Conservation (phyloP, 2,113 vertebrate genomes). For the Pseudorasbora parva region DNA sequence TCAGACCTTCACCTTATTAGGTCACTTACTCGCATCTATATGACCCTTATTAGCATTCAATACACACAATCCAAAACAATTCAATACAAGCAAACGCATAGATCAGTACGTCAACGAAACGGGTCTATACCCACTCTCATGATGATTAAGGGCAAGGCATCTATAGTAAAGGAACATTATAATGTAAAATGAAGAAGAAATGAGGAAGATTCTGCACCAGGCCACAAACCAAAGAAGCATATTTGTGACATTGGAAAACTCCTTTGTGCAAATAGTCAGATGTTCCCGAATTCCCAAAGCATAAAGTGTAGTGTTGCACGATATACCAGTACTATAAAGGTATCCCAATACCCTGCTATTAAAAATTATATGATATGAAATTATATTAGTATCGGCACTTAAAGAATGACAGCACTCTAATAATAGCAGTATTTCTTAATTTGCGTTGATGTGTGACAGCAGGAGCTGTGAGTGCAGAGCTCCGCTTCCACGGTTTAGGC, state of each 20-base stretch:
- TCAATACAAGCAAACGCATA: neutral
- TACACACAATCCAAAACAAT: conserved; percentile 31
- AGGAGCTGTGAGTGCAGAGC: too few species aligned
- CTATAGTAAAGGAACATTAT: neutral
- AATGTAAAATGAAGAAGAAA: neutral
- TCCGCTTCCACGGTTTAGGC: too few species aligned
- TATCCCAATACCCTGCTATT: too few species aligned
- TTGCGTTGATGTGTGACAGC: too few species aligned
- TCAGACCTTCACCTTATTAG: neutral
- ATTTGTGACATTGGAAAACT: neutral
- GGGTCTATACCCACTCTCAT: neutral
- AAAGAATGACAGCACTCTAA: too few species aligned
- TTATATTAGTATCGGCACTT: too few species aligned
- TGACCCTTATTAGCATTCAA: neutral
- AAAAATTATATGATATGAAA: too few species aligned
- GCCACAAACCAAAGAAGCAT: neutral
- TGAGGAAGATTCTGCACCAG: neutral
- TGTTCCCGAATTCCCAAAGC: neutral
- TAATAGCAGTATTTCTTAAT: too few species aligned
- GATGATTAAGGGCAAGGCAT: neutral
- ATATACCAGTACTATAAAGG: too few species aligned
- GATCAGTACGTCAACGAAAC: neutral
- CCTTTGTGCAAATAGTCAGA: too few species aligned
- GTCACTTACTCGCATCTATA: neutral
- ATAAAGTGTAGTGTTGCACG: neutral